Evolutionary conservation across 2,113 vertebrate genomes (phyloP).

Genomic region (Synchiropus splendidus): DNA sequence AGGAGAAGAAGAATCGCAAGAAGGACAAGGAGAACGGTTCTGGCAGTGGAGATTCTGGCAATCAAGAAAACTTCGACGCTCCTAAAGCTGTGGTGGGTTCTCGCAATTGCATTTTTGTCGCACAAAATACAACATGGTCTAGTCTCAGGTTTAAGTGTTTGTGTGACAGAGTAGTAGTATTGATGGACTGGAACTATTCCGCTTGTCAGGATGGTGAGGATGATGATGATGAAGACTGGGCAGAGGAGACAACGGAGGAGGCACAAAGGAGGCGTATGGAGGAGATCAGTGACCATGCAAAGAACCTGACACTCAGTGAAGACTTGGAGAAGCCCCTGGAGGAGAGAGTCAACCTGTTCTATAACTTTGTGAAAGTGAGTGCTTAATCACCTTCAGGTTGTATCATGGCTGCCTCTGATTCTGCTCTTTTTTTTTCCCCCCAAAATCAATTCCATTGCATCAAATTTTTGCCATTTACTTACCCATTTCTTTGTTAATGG

Average conservation of each 20-base stretch:
- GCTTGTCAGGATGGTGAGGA: conserved; percentile 75
- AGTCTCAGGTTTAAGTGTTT: neutral
- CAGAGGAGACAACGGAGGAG: conserved; percentile 94
- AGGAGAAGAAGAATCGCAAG: conserved; percentile 94
- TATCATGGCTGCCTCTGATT: too few species aligned
- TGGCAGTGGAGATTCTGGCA: conserved; percentile 76
- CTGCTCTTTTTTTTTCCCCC: too few species aligned
- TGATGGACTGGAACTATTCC: too few species aligned
- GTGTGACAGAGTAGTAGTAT: too few species aligned
- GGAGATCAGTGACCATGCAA: conserved; percentile 93
- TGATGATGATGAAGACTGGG: conserved; percentile 96
- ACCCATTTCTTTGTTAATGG: too few species aligned
- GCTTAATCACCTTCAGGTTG: neutral
- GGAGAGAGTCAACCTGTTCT: conserved; percentile 90
- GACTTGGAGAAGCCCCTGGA: conserved; percentile 89
- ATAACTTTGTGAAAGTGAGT: conserved; percentile 91
- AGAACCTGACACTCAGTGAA: conserved; percentile 90
- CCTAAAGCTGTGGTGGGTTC: conserved; percentile 80
- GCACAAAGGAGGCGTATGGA: conserved; percentile 92
- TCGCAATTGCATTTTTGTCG: too few species aligned
- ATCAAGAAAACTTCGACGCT: conserved; percentile 77
- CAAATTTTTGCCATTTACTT: too few species aligned
- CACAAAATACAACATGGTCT: too few species aligned
- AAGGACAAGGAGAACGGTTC: conserved; percentile 98
- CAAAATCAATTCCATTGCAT: too few species aligned